These are phyloP conservation scores for Zelostemma sp. DNA, from an alignment of 1,140 invertebrate genomes.

Conservation along the genomic window DNA sequence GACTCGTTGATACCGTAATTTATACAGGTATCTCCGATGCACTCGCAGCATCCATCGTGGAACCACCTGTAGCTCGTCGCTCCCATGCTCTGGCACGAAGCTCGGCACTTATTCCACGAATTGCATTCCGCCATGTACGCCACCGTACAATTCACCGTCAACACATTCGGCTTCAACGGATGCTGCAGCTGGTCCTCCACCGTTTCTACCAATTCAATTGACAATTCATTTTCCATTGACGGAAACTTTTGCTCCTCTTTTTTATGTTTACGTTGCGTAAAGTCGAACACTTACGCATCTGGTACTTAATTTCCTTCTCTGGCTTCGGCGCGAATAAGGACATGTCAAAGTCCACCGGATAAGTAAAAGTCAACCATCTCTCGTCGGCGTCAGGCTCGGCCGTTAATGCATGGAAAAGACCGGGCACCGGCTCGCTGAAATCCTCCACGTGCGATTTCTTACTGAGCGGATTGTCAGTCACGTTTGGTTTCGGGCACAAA, in stretches of 20 bases:
- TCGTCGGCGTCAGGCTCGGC: slow-evolving; percentile 80
- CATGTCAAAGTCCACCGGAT: slow-evolving; percentile 80
- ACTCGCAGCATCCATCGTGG: slow-evolving; percentile 96
- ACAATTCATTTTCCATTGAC: too few species aligned
- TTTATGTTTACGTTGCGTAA: neutral
- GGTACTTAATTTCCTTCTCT: slow-evolving; percentile 79
- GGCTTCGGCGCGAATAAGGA: slow-evolving; percentile 68
- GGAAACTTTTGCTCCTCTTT: too few species aligned
- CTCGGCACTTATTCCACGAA: slow-evolving; percentile 88
- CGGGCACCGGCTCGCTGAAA: slow-evolving; percentile 83
- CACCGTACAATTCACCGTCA: slow-evolving; percentile 90
- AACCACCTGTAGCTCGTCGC: slow-evolving; percentile 88
- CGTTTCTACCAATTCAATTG: slow-evolving; percentile 72
- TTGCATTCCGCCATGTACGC: slow-evolving; percentile 92
- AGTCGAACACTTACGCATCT: slow-evolving; percentile 74
- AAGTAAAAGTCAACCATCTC: slow-evolving; percentile 84
- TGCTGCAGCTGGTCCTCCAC: slow-evolving; percentile 73
- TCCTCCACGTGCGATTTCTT: slow-evolving; percentile 91
- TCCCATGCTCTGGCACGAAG: slow-evolving; percentile 83
- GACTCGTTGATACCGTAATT: slow-evolving; percentile 94
- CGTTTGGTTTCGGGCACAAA: slow-evolving; percentile 89
- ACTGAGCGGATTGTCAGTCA: slow-evolving; percentile 78
- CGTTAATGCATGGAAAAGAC: slow-evolving; percentile 86
- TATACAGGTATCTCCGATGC: slow-evolving; percentile 89
- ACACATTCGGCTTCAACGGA: slow-evolving; percentile 74